These are phyloP conservation scores for Psilanteris sp. DNA, from an alignment of 1,140 invertebrate genomes.

Conservation along the genomic window DNA sequence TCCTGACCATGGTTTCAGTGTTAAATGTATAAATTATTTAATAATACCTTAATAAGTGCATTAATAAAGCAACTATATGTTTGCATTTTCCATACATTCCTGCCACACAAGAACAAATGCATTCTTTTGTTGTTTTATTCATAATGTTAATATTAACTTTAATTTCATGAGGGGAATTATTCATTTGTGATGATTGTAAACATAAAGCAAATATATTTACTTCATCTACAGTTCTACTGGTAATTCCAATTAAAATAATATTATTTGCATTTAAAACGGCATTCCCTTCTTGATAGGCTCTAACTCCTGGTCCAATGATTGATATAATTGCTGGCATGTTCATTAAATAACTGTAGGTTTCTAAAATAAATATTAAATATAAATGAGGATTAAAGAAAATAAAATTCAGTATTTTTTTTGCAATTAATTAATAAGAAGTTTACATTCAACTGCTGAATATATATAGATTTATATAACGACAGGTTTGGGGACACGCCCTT, in stretches of 20 bases:
- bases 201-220: constrained; percentile 8
- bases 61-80: constrained; percentile 12
- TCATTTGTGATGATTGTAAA: constrained; percentile 7
- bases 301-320: neutral
- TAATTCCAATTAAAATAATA: constrained; percentile 9
- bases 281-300: constrained; percentile 17
- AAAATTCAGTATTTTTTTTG: too few species aligned
- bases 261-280: constrained; percentile 11
- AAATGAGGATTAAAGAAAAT: too few species aligned
- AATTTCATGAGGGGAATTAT: constrained; percentile 10
- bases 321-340: too few species aligned
- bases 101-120: constrained; percentile 22
- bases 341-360: too few species aligned
- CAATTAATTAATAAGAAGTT: too few species aligned
- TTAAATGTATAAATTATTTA: too few species aligned
- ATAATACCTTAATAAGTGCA: constrained; percentile 8
- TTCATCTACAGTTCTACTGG: neutral
- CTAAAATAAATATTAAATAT: too few species aligned
- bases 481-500: too few species aligned
- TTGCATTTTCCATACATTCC: constrained; percentile 16
- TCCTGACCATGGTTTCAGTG: too few species aligned
- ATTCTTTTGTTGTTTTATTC: neutral
- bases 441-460: too few species aligned
- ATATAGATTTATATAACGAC: too few species aligned
- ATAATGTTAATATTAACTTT: neutral